phyloP scores from a whole-genome alignment of 2,888 invertebrate genomes.

The Leptinotarsa juncta region DNA sequence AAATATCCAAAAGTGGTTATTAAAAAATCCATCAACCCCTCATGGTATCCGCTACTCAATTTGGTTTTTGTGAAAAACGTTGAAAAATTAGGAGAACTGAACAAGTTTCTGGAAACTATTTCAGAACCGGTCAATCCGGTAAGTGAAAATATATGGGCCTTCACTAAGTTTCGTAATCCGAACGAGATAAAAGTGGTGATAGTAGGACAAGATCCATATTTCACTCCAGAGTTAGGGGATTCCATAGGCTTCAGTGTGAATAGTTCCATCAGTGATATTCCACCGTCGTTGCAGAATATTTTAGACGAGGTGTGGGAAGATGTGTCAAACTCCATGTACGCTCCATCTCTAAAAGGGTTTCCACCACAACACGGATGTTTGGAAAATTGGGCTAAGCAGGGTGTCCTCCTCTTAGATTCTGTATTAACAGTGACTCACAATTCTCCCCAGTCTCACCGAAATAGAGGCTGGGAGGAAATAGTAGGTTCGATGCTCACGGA shows the following conservation, averaged over 20 bases:
- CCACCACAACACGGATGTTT: constrained; percentile 14
- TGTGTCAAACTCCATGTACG: constrained; percentile 13
- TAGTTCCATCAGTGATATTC: not conserved
- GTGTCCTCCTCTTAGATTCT: constrained; percentile 10
- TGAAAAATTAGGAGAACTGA: not conserved
- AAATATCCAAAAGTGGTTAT: constrained; percentile 6
- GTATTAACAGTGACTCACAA: constrained; percentile 4
- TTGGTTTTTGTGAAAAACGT: constrained; percentile 14
- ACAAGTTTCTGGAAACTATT: not conserved
- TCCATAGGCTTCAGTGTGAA: constrained; percentile 15
- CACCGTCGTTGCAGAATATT: not conserved
- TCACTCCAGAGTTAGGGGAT: not conserved
- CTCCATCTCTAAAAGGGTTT: not conserved
- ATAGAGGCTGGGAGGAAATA: constrained; percentile 18
- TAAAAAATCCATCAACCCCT: constrained; percentile 3
- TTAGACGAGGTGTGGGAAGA: constrained; percentile 14
- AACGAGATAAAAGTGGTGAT: not conserved
- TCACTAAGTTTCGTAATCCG: too few species aligned
- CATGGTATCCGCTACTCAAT: not conserved
- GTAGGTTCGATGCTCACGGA: not conserved
- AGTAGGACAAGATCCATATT: constrained; percentile 22
- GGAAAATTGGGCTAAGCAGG: constrained; percentile 22
- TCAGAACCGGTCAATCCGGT: not conserved
- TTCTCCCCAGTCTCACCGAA: not conserved
- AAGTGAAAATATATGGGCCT: not conserved